Base-by-base conservation (phyloP, 2,888 invertebrate species). In the Platypus cylindrus region DNA sequence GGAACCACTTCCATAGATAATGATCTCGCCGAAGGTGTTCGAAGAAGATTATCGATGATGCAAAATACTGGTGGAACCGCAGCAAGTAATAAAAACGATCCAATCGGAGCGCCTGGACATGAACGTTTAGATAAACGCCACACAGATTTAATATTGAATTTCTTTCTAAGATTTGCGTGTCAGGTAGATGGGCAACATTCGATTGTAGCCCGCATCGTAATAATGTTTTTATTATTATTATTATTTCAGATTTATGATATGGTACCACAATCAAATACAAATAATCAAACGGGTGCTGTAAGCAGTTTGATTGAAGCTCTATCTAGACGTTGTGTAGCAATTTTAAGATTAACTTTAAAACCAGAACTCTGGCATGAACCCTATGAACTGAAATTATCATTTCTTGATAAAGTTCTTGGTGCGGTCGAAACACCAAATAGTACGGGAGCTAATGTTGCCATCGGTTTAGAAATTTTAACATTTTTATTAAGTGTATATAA, bases 351-450 rank as follows among this genome's bases (percentile, higher is more conserved):
- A 32, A 90, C 93, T 1, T 71, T 97, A 48, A 85, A 87, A 49
- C 86, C 91, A 0, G 91, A 91, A 48, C 78, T 95, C 9, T 95
- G 94, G 91, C 81, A 87, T 0, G 87, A 90, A 40, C 78, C 81
- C 2, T 82, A 86, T 46, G 93, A 94, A 48, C 71, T 95, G 5
- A 90, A 91, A 60, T 65, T 95, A 0, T 75, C 71, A 0, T 94
- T 91, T 81, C 70, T 91, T 31, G 90, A 95, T 53, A 94, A 94
- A 64, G 78, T 84, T 2, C 66, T 74, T 40, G 58, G 66, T 28
- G 70, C 70, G 18, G 71, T 77, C 0, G 78, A 79, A 32, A 66
- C 67, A 13, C 64, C 70, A 3, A 66, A 70, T 12, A 71, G 73
- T 9, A 82, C 89, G 52, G 78, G 78, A 44, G 82, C 81, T 8